A percentile compares a stretch with the other conserved stretches of the same genome.
These are phyloP conservation scores for Clupea harengus DNA, from an alignment of 2,113 vertebrate genomes.

Conservation along the genomic window DNA sequence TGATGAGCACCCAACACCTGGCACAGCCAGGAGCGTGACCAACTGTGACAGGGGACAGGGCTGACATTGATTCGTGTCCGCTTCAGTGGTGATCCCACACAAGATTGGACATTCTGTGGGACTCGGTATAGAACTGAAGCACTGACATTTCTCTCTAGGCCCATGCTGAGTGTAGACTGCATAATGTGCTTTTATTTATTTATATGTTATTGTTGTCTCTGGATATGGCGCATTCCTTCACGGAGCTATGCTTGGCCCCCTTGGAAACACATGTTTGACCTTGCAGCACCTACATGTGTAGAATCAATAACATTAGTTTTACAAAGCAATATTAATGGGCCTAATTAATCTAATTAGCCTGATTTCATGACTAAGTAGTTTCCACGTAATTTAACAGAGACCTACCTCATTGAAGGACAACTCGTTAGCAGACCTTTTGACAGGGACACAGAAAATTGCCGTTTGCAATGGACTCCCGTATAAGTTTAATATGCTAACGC, in stretches of 20 bases:
- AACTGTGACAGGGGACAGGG: slow-evolving; percentile 43
- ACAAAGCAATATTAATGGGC: not conserved
- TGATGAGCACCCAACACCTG: slow-evolving; percentile 29
- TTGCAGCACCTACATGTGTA: not conserved
- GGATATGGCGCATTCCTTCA: not conserved
- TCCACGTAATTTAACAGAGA: no score
- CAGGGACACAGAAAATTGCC: no score
- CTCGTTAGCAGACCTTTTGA: no score
- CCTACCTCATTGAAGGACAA: no score
- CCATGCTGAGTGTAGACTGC: not conserved
- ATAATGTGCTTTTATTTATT: not conserved
- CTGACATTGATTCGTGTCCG: slow-evolving; percentile 40
- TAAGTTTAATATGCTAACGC: no score
- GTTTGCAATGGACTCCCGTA: no score
- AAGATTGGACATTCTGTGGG: not conserved
- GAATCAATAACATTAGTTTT: not conserved
- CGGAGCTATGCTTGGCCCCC: not conserved
- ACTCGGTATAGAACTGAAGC: not conserved
- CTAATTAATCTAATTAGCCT: not conserved
- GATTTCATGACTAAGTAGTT: not conserved
- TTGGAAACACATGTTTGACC: not conserved
- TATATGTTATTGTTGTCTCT: not conserved
- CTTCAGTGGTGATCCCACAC: slow-evolving; percentile 35
- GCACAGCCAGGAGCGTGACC: slow-evolving; percentile 20
- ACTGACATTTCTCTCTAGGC: not conserved